Base-by-base conservation (phyloP, 2,888 invertebrate genomes). In the Dioctria rufipes region DNA sequence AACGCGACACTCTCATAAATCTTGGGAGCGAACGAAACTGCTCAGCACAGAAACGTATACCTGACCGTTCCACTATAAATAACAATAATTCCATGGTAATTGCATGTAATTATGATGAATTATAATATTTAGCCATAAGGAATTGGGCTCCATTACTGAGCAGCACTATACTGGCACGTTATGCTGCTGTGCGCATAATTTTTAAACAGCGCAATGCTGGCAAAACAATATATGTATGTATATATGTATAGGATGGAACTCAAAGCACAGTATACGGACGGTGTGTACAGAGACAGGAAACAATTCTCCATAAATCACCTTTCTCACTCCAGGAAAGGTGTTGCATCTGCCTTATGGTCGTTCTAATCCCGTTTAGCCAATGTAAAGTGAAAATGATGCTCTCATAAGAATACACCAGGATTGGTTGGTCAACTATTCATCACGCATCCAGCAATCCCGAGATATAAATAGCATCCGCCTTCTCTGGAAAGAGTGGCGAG, bases 51-150 rank as follows among this genome's bases (percentile, higher is more conserved):
- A 37, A 13, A 5, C 46, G 46, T 63, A 42, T 49, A 49, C 63
- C 58, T 61, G 77, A 63, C 77, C 5, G 63, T 13, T 25, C 3
- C 39, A 43, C 77, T 6, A 77, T 77, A 77, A 77, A 77, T 77
- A 77, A 77, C 49, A 77, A 77, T 77, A 63, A 77, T 63, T 63
- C 63, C 46, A n/a, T 8, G 25, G 77, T 77, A 77, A 77, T 77
- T 77, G 77, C 77, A 77, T 77, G 67, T 78, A 78, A 78, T 78
- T 78, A 66, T 79, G 67, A 79, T 79, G 67, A 79, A 79, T 79
- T 79, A 79, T 67, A 67, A 67, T 79, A 79, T 69, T 79, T 67
- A 79, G 60, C 46, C 67, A 69, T 39, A 43, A 67, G 79, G 77
- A 77, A 58, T 25, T 63, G 49, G n/a, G 42, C 66, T n/a, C 46